These are phyloP conservation scores for Pangasius krempfi DNA, from an alignment of 2,797 vertebrate genomes.

Conservation along the genomic window DNA sequence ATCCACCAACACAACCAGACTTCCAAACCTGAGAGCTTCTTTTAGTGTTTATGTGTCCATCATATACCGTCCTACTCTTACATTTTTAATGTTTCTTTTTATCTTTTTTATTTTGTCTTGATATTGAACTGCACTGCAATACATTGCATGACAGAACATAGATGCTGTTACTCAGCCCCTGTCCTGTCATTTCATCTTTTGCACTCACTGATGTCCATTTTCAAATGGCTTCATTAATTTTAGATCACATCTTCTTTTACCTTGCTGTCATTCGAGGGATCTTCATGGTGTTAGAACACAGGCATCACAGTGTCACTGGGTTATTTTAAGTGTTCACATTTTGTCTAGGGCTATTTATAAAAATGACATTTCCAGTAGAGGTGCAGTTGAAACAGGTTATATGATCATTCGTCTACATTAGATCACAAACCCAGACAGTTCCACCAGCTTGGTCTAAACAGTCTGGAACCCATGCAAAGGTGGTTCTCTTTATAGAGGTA, in stretches of 20 bases:
- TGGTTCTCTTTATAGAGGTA: not conserved
- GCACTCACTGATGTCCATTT: constrained; percentile 36
- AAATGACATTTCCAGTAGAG: constrained; percentile 45
- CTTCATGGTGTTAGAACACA: constrained; percentile 42
- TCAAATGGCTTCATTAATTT: constrained; percentile 56
- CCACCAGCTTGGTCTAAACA: constrained; percentile 20
- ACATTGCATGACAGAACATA: not conserved
- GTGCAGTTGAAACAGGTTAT: constrained; percentile 31
- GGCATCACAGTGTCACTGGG: constrained; percentile 40
- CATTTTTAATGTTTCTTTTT: not conserved
- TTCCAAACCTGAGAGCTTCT: not conserved
- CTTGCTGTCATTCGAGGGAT: constrained; percentile 28
- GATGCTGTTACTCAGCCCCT: constrained; percentile 7
- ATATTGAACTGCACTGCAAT: not conserved
- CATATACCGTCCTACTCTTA: not conserved
- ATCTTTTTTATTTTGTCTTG: not conserved
- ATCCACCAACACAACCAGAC: not conserved
- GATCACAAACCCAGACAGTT: constrained; percentile 29
- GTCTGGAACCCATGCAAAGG: constrained; percentile 2
- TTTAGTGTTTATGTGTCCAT: not conserved
- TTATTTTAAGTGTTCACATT: constrained; percentile 49
- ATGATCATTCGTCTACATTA: constrained; percentile 42
- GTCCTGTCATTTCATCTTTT: constrained; percentile 39
- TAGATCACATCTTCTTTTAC: constrained; percentile 47
- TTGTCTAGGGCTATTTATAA: constrained; percentile 42